A percentile compares a stretch with the other conserved stretches of the same genome.
These are phyloP conservation scores for Camptogramma bilineatum DNA, from an alignment of 2,888 invertebrate genomes.

Conservation along the genomic window DNA sequence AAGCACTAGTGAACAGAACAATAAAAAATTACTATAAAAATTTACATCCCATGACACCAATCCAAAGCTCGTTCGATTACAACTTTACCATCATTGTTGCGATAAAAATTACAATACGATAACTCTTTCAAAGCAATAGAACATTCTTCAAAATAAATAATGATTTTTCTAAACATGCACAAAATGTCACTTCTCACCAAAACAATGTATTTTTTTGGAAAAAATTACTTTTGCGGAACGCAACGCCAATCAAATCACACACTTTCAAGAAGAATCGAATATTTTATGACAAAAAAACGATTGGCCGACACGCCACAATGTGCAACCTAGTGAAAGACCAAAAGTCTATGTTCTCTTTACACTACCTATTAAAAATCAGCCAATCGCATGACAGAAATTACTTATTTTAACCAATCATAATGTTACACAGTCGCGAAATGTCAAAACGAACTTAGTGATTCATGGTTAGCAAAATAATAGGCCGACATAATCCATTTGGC, in stretches of 20 bases:
- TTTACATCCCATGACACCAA: conserved; percentile 23
- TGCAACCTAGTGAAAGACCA: conserved; percentile 68
- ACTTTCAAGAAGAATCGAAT: conserved; percentile 66
- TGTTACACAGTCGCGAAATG: conserved; percentile 36
- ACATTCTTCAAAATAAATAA: conserved; percentile 6
- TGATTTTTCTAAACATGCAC: conserved; percentile 4
- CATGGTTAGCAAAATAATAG: conserved; percentile 51
- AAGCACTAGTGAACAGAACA: neutral
- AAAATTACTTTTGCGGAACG: conserved; percentile 63
- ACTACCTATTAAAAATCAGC: conserved; percentile 6
- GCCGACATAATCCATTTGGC: conserved; percentile 59
- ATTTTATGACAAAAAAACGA: conserved; percentile 73
- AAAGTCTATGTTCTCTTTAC: conserved; percentile 64
- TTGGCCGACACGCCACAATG: conserved; percentile 66
- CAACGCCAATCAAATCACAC: conserved; percentile 76
- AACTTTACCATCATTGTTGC: conserved; percentile 29
- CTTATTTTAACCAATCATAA: conserved; percentile 47
- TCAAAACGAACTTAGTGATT: conserved; percentile 65
- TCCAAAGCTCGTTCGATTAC: conserved; percentile 25
- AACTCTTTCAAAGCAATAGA: conserved; percentile 24
- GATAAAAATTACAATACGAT: conserved; percentile 41
- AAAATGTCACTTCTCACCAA: conserved; percentile 71
- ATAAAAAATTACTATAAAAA: neutral
- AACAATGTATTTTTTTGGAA: conserved; percentile 70
- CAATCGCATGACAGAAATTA: conserved; percentile 45